These are phyloP conservation scores for Brenthis hecate DNA, from an alignment of 2,888 invertebrate species.

Conservation along the genomic window DNA sequence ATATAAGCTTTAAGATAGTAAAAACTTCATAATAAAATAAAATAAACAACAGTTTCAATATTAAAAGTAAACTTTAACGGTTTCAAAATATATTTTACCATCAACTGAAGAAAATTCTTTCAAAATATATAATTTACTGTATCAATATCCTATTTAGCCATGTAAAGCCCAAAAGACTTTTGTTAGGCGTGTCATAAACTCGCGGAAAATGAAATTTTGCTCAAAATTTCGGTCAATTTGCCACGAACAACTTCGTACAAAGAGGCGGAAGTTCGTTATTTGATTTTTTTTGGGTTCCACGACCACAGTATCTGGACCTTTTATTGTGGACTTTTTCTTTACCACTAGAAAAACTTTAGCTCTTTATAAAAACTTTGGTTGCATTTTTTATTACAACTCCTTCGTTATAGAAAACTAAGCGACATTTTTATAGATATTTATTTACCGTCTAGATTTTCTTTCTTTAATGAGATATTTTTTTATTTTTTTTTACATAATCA, in stretches of 20 bases:
- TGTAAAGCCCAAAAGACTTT: constrained; percentile 6
- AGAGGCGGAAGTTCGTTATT: constrained; percentile 29
- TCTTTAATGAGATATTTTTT: too few relatives aligned
- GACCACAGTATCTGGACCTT: neutral
- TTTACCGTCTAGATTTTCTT: too few relatives aligned
- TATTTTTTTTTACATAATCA: too few relatives aligned
- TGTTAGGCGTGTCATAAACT: constrained; percentile 20
- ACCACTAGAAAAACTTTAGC: neutral
- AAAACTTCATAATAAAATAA: too few relatives aligned
- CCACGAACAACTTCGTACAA: constrained; percentile 20
- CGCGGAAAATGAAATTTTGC: constrained; percentile 22
- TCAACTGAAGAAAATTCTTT: too few relatives aligned
- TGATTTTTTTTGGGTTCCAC: constrained; percentile 16
- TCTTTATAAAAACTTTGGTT: constrained; percentile 6
- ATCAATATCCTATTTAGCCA: too few relatives aligned
- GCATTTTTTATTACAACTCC: neutral
- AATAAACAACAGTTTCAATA: too few relatives aligned
- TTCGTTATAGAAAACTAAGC: neutral
- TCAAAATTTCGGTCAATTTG: constrained; percentile 21
- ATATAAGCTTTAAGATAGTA: too few relatives aligned
- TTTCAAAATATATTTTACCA: too few relatives aligned
- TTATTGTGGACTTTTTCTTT: neutral
- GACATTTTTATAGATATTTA: too few relatives aligned
- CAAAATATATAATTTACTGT: too few relatives aligned
- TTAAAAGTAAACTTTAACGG: too few relatives aligned